These are phyloP conservation scores for Xyliphius kryptos DNA, from an alignment of 2,113 vertebrate species.

Conservation along the genomic window DNA sequence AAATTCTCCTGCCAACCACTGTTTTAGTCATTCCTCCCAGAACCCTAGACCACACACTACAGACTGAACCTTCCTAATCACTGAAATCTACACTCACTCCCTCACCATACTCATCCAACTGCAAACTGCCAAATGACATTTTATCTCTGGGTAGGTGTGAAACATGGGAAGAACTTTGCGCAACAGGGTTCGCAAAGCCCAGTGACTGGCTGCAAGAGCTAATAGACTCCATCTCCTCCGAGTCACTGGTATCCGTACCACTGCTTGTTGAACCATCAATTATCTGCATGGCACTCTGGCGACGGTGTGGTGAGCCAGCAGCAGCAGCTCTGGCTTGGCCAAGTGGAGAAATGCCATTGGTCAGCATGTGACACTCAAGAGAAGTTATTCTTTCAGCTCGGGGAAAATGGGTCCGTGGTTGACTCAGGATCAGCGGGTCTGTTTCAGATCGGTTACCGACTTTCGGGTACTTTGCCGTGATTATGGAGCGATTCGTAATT, in stretches of 20 bases:
- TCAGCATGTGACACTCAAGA: conserved; percentile 65
- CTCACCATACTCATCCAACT: conserved; percentile 62
- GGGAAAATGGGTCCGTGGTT: conserved; percentile 47
- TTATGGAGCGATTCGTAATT: conserved; percentile 51
- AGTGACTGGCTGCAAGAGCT: conserved; percentile 62
- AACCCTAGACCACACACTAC: too few relatives aligned
- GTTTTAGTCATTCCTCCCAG: too few relatives aligned
- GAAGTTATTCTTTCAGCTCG: conserved; percentile 56
- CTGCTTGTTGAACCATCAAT: conserved; percentile 78
- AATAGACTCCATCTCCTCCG: conserved; percentile 70
- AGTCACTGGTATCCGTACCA: conserved; percentile 85
- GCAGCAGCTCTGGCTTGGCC: conserved; percentile 57
- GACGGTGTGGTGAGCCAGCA: conserved; percentile 45
- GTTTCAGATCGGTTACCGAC: conserved; percentile 69
- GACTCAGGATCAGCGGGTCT: conserved; percentile 67
- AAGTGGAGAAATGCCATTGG: conserved; percentile 68
- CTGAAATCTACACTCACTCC: conserved; percentile 53
- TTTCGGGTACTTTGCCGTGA: conserved; percentile 46
- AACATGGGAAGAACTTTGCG: conserved; percentile 59
- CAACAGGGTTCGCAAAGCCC: conserved; percentile 59
- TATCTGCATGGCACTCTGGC: conserved; percentile 63
- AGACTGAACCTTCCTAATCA: conserved; percentile 62
- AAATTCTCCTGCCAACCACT: not conserved
- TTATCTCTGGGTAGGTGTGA: conserved; percentile 67
- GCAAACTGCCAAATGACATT: conserved; percentile 71